Conservation (phyloP, 1,140 invertebrate species). For the Drosophila ambigua region DNA sequence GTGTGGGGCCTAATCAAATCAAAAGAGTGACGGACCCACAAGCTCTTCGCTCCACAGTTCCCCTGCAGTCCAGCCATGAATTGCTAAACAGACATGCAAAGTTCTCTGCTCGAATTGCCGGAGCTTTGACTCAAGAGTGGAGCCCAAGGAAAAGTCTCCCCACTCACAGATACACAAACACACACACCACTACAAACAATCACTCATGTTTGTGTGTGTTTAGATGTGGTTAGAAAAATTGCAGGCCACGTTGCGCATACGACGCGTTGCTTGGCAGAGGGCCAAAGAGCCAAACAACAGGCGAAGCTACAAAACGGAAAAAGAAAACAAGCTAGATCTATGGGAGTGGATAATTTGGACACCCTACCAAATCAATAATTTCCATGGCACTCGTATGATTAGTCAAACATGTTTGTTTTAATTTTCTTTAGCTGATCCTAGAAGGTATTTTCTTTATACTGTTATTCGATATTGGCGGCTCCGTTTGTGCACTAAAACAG, state of each 20-base stretch:
- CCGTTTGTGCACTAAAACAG: no score
- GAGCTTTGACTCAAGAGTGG: slow-evolving; percentile 19
- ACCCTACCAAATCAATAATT: no score
- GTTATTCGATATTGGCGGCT: no score
- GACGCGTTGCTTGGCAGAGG: slow-evolving; percentile 53
- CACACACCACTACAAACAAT: slow-evolving; percentile 3
- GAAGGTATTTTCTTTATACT: no score
- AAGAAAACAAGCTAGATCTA: no score
- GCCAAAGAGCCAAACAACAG: slow-evolving; percentile 39
- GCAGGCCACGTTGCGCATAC: slow-evolving; percentile 54
- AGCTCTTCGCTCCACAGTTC: not conserved
- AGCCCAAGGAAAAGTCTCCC: slow-evolving; percentile 13
- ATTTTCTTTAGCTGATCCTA: no score
- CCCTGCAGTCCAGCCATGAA: slow-evolving; percentile 45
- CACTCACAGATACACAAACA: no score
- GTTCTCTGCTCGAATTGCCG: slow-evolving; percentile 39
- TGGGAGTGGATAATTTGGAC: no score
- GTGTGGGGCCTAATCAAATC: slow-evolving; percentile 69
- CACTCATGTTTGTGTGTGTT: slow-evolving; percentile 18
- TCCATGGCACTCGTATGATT: no score
- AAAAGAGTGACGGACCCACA: slow-evolving; percentile 56
- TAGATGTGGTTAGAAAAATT: slow-evolving; percentile 53
- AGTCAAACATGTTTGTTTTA: no score
- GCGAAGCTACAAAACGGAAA: not conserved
- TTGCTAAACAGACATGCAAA: slow-evolving; percentile 72